Evolutionary conservation across 23 tunicate genomes (phyloP), one percentile per base, ranked within the genome.

Genomic region (Ascidia mentula): DNA sequence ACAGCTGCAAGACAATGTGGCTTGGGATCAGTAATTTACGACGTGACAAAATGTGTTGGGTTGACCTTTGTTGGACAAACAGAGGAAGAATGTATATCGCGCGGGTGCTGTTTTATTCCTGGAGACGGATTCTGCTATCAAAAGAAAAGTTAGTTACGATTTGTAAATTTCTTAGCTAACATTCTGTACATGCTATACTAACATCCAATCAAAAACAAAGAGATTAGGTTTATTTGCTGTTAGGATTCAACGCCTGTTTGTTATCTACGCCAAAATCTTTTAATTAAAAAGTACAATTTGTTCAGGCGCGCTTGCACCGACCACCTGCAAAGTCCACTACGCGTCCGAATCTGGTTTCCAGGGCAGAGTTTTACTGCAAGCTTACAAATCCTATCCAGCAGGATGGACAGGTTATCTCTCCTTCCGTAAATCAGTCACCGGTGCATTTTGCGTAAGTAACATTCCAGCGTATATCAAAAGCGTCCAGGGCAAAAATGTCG

Each of bases 361-460:
- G 13, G 80, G 80, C 37, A 77, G 45, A 18, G 15, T 77, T 26
- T 15, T 20, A 26, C 32, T 77, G 13, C 80, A 77, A 18, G 38
- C 59, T 31, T 37, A 45, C 20, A 45, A 40, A 4, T 9, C 18
- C 30, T 77, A 77, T 40, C 32, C 69, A 18, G 45, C 80, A 1
- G 80, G 80, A 15, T 77, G 80, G 80, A 8, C 69, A 1, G 80
- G 69, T n/a, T 32, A 77, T 36, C 34, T 77, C 17, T 28, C 28
- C 4, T 77, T 77, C 36, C 3, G 31, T 1, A 34, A 28, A 45
- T 7, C 80, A 4, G 80, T 77, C 32, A 40, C 69, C 18, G 80
- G 69, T 1, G 69, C 69, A n/a, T 46, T 77, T 9, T 77, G 80
- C 69, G 80, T 77, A 28, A 77, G 80, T 77, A n/a, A n/a, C n/a